Conservation (phyloP, 37 sponge, comb jelly and placozoan genomes). For the Agelas oroides region DNA sequence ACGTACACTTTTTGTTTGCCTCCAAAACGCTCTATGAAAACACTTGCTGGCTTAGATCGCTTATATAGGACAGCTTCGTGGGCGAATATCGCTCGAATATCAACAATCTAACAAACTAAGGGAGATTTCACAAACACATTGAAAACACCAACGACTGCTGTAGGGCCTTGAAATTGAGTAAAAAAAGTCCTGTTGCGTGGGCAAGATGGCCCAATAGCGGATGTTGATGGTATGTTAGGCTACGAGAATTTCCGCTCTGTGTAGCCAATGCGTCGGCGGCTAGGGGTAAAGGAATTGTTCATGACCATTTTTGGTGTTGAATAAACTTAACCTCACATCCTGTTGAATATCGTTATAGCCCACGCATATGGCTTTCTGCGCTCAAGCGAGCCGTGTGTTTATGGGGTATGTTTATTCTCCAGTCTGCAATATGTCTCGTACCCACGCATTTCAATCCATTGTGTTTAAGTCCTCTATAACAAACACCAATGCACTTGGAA, state of each 20-base stretch:
- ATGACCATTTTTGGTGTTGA: background rate
- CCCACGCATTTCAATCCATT: background rate
- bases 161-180: background rate
- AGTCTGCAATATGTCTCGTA: background rate
- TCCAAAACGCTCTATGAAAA: background rate
- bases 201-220: slow-evolving; percentile 12
- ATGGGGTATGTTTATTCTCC: background rate
- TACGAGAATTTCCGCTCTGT: background rate
- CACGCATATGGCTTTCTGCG: background rate
- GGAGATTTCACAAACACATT: slow-evolving; percentile 10
- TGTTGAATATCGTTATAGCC: slow-evolving; percentile 1
- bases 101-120: background rate
- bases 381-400: background rate
- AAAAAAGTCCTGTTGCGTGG: slow-evolving; percentile 23
- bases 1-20: too few species aligned
- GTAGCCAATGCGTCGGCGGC: slow-evolving; percentile 9
- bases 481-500: too few species aligned
- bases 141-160: background rate
- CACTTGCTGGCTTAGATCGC: background rate
- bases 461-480: too few species aligned
- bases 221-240: slow-evolving; percentile 29
- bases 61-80: background rate
- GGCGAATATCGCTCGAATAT: background rate
- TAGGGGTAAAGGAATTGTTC: background rate
- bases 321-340: background rate